phyloP scores from a whole-genome alignment of 2,113 vertebrate genomes.

The Thymallus thymallus region DNA sequence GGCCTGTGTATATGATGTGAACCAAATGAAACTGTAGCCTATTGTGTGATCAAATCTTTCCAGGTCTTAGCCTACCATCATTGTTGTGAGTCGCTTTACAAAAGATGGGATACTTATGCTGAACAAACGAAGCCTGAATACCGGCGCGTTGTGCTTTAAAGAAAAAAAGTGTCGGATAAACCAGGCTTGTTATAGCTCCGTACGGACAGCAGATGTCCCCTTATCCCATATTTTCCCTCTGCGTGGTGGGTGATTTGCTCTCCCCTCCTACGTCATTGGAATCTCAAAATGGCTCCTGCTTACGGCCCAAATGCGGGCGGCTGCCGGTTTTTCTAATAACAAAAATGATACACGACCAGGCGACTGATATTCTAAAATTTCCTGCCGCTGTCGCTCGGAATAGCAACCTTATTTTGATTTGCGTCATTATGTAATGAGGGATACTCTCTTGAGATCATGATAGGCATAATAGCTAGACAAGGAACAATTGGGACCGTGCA shows the following conservation, averaged over 20 bases:
- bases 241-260: background rate
- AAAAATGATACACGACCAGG: conserved; percentile 3
- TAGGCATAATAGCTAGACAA: background rate
- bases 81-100: background rate
- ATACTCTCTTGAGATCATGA: conserved; percentile 10
- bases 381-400: background rate
- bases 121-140: background rate
- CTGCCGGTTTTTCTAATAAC: conserved; percentile 18
- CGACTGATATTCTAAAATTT: background rate
- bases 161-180: background rate
- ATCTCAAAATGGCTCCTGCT: conserved; percentile 39
- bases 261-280: conserved; percentile 24
- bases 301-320: background rate
- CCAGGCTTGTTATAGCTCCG: background rate
- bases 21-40: background rate
- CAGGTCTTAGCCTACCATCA: background rate
- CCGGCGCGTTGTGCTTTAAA: background rate
- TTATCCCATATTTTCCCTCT: background rate
- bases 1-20: background rate
- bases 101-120: background rate
- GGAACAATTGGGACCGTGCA: background rate
- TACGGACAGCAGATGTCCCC: conserved; percentile 15
- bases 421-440: background rate
- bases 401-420: background rate
- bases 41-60: background rate